Percentiles rank a stretch among this genome's conserved stretches.
Evolutionary conservation across 2,888 invertebrate species (phyloP).

Genomic region (Andrena minutula): DNA sequence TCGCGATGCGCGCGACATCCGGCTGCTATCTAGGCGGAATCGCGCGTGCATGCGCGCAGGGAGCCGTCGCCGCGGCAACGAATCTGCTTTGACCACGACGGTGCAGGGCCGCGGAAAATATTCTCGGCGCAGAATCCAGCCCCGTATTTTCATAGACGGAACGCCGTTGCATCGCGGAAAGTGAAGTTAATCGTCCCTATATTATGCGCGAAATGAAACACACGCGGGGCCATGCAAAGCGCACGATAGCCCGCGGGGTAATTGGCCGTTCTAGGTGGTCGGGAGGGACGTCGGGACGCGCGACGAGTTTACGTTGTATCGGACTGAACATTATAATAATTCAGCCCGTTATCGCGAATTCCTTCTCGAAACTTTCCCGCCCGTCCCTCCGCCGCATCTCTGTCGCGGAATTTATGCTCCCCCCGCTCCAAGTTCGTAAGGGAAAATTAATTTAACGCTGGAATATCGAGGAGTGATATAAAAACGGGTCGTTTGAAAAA

Average conservation of each 20-base stretch:
- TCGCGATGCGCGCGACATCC: background rate
- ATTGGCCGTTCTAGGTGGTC: conserved; percentile 25
- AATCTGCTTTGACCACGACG: background rate
- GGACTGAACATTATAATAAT: conserved; percentile 53
- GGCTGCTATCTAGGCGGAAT: conserved; percentile 29
- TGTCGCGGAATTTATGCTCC: conserved; percentile 45
- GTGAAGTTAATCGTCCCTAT: conserved; percentile 54
- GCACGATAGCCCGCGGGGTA: conserved; percentile 47
- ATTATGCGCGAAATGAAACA: conserved; percentile 35
- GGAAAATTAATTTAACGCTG: conserved; percentile 52
- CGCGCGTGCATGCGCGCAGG: conserved; percentile 58
- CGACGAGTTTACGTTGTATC: conserved; percentile 40
- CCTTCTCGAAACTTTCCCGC: conserved; percentile 7
- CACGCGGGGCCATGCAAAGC: conserved; percentile 33
- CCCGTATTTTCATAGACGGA: conserved; percentile 35
- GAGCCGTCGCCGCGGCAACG: conserved; percentile 14
- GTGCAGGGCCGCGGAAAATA: conserved; percentile 24
- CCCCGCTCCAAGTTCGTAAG: background rate
- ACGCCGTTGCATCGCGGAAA: conserved; percentile 26
- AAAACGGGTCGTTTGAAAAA: conserved; percentile 55
- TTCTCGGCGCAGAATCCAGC: conserved; percentile 46
- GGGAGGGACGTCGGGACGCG: conserved; percentile 20
- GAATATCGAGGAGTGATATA: conserved; percentile 56
- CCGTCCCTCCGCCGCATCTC: background rate
- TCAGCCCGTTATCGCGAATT: conserved; percentile 41